phyloP scores from a whole-genome alignment of 2,797 vertebrate species.

The Gorsachius magnificus region DNA sequence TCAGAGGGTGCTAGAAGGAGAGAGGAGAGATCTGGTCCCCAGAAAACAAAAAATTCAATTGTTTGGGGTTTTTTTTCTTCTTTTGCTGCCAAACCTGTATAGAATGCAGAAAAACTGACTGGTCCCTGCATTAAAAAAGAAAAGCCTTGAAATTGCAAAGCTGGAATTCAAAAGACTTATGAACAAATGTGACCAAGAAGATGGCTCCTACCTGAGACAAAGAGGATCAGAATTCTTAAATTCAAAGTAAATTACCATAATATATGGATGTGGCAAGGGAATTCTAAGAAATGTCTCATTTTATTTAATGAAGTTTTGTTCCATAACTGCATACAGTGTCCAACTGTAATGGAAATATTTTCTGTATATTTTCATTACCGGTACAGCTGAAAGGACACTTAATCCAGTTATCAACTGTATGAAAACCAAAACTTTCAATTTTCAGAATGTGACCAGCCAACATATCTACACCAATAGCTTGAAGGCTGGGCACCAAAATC shows the following conservation, averaged over 20 bases:
- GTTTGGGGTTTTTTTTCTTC: background rate
- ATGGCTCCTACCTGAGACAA: background rate
- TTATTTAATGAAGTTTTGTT: constrained; percentile 4
- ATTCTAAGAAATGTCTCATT: constrained; percentile 36
- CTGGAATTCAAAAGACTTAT: background rate
- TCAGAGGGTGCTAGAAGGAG: background rate
- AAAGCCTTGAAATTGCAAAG: constrained; percentile 40
- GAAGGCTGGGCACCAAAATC: background rate
- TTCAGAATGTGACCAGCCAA: background rate
- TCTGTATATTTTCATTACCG: constrained; percentile 12
- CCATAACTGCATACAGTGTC: background rate
- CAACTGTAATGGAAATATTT: background rate
- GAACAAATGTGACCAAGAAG: background rate
- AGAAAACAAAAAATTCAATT: constrained; percentile 34
- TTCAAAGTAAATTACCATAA: constrained; percentile 16
- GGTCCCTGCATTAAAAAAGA: background rate
- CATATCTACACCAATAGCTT: background rate
- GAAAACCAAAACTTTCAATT: constrained; percentile 5
- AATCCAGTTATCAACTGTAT: background rate
- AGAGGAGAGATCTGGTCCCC: background rate
- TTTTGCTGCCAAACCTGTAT: constrained; percentile 23
- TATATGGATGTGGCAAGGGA: background rate
- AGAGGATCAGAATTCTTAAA: background rate
- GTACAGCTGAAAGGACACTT: background rate
- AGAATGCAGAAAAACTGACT: constrained; percentile 29